Evolutionary conservation across 64 coral and sea anemone genomes (phyloP), one percentile per base, ranked within the genome.

Genomic region (Exaiptasia diaphana): DNA sequence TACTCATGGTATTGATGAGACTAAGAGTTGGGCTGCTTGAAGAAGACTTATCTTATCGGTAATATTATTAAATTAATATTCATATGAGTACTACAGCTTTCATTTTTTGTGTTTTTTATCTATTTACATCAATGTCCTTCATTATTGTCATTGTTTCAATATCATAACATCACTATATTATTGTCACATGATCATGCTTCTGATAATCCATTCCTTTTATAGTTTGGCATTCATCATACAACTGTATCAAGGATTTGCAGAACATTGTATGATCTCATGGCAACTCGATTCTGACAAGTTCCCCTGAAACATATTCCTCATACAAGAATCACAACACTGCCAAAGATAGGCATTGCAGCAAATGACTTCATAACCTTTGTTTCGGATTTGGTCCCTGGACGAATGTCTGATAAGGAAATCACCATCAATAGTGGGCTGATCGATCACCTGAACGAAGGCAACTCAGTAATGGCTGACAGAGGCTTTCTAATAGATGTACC

Each of bases 231-330:
- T 6, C 64, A 44, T 58, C 50, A 68, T 38, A 73, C 75, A 17
- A 48, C 70, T 30, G 46, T 75, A n/a, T 72, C 63, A 46, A 60
- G 77, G 69, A 89, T 60, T 67, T 75, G 68, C 43, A 59, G 62
- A 38, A 89, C 86, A 44, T 48, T 77, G 68, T 57, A 81, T 27
- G 86, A 89, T 31, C 28, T 89, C 20, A 77, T 89, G 53, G 59
- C 63, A 71, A 63, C 77, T 26, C 68, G 76, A 29, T 64, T 89
- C 29, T 36, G 68, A 46, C 48, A 79, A 74, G 41, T 89, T 64
- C 86, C 77, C 27, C 50, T 38, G 67, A 83, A 72, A 29, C 49
- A 8, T 82, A 32, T 45, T 60, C 50, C 35, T 30, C 63, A 11
- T 80, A 80, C 26, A 80, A 64, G 18, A 60, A 62, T 35, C 76